These are phyloP conservation scores for Notiomystis cincta DNA, from an alignment of 2,113 vertebrate genomes.

Conservation along the genomic window DNA sequence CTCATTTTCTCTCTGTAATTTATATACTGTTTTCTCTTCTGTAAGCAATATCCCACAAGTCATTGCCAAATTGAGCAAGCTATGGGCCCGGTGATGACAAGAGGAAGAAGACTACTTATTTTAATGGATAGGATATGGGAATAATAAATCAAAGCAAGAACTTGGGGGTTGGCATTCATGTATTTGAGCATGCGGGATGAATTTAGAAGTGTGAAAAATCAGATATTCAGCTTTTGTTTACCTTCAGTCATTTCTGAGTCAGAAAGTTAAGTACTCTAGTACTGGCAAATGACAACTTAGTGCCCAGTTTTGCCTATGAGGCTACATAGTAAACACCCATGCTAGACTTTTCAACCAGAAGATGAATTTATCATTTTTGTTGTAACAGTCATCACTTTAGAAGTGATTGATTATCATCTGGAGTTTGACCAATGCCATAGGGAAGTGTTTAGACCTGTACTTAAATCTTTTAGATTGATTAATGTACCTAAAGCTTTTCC, in stretches of 20 bases:
- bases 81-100: not conserved
- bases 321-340: not conserved
- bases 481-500: not conserved
- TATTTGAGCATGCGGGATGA: not conserved
- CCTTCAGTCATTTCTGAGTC: not conserved
- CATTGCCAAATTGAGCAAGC: not conserved
- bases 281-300: not conserved
- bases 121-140: slow-evolving; percentile 24
- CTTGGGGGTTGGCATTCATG: not conserved
- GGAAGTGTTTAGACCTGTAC: not conserved
- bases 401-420: not conserved
- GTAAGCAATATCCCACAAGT: not conserved
- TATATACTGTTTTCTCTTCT: not conserved
- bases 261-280: not conserved
- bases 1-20: slow-evolving; percentile 20
- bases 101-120: slow-evolving; percentile 1
- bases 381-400: not conserved
- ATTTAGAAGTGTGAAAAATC: not conserved
- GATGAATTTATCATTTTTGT: not conserved
- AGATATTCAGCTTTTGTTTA: not conserved
- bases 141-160: slow-evolving; percentile 54
- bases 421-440: not conserved
- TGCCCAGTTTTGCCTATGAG: not conserved
- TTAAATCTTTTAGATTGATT: not conserved
- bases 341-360: not conserved